A percentile compares a stretch with the other conserved stretches of the same genome.
Conservation (phyloP, 2,797 vertebrate genomes). For the Potorous gilbertii region DNA sequence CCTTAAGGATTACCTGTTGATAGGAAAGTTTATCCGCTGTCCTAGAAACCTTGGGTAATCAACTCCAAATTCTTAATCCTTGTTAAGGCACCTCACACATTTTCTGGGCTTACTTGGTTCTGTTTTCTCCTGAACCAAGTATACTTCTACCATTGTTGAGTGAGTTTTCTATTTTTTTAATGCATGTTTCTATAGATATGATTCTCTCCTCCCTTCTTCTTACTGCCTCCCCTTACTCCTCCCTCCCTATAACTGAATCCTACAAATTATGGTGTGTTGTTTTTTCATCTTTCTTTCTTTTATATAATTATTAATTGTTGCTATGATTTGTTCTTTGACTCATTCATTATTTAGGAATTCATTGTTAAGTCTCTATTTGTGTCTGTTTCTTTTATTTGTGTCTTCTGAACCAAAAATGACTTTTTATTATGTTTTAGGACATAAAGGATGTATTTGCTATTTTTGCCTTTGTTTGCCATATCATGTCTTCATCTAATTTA, state of each 20-base stretch:
- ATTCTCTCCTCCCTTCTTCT: neutral
- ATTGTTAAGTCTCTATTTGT: neutral
- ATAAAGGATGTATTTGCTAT: neutral
- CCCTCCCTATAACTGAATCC: neutral
- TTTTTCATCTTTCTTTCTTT: neutral
- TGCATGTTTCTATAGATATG: neutral
- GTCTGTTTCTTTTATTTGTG: neutral
- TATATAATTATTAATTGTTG: neutral
- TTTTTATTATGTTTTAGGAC: neutral
- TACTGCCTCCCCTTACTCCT: too few relatives aligned
- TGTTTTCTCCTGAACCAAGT: neutral
- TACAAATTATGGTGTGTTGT: neutral
- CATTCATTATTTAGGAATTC: neutral
- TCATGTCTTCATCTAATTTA: neutral
- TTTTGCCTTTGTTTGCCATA: neutral
- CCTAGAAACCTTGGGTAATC: neutral
- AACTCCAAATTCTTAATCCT: neutral
- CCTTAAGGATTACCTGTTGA: neutral
- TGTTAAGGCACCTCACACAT: neutral
- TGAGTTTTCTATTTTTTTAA: neutral
- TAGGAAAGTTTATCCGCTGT: neutral
- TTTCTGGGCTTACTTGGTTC: neutral
- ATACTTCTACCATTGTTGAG: neutral
- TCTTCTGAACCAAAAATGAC: neutral
- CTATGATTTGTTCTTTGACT: neutral